Percentiles rank a stretch among this genome's conserved stretches.
Conservation (phyloP, 2,797 vertebrate genomes). For the Ciconia nigra region DNA sequence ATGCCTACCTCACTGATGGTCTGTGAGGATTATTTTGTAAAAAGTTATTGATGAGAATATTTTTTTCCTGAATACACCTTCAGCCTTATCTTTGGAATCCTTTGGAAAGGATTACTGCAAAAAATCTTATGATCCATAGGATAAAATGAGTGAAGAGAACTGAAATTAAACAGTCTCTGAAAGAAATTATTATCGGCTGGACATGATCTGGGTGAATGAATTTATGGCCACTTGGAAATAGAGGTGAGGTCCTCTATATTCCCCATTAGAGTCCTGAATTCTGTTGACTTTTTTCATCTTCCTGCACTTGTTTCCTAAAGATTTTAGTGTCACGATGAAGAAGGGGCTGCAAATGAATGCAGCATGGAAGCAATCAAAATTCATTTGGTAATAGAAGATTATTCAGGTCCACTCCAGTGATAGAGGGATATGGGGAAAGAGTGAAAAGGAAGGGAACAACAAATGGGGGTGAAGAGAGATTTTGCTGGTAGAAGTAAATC, state of each 20-base stretch:
- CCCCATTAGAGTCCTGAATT: neutral
- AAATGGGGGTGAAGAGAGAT: neutral
- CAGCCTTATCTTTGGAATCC: conserved; percentile 21
- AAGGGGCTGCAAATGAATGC: neutral
- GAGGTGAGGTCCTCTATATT: neutral
- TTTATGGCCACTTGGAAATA: neutral
- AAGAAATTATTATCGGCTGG: neutral
- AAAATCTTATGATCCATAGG: neutral
- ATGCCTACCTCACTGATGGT: neutral
- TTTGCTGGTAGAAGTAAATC: neutral
- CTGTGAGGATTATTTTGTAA: conserved; percentile 2
- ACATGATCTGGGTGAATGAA: neutral
- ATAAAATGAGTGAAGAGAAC: neutral
- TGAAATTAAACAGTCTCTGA: neutral
- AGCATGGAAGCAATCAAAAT: neutral
- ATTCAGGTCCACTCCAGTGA: neutral
- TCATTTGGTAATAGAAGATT: neutral
- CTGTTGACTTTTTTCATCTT: neutral
- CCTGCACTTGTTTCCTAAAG: neutral
- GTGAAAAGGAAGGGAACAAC: neutral
- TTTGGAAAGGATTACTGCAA: neutral
- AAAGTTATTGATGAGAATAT: neutral
- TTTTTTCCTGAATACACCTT: neutral
- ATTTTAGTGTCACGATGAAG: neutral
- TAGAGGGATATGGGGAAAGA: neutral